Conservation (phyloP, 2,113 vertebrate species). For the Anguilla japonica region DNA sequence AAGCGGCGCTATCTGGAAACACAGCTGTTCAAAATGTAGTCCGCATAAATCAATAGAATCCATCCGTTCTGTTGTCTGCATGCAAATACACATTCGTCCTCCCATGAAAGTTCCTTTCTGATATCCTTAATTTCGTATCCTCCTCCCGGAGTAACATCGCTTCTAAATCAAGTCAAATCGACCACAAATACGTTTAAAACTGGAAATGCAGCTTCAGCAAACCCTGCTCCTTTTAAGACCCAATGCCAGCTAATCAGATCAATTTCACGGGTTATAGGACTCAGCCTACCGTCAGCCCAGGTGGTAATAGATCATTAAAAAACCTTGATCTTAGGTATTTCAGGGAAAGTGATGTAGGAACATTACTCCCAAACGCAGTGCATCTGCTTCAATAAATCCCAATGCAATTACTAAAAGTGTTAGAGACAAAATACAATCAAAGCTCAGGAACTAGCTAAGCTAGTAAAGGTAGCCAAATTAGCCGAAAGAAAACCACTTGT, state of each 20-base stretch:
- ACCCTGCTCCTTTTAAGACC: constrained; percentile 53
- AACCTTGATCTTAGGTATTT: constrained; percentile 57
- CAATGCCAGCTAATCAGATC: constrained; percentile 72
- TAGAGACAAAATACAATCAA: constrained; percentile 25
- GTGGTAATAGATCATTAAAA: constrained; percentile 66
- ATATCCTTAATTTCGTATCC: constrained; percentile 52
- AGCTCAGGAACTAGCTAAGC: not conserved
- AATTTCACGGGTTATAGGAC: constrained; percentile 70
- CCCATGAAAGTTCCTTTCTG: constrained; percentile 40
- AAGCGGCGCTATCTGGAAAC: constrained; percentile 42
- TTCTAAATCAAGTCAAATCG: constrained; percentile 49
- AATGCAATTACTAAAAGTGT: constrained; percentile 33
- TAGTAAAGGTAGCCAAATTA: constrained; percentile 5
- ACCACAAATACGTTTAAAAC: constrained; percentile 43
- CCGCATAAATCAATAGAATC: constrained; percentile 43
- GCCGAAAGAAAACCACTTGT: not conserved
- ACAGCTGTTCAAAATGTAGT: constrained; percentile 45
- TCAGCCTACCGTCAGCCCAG: constrained; percentile 53
- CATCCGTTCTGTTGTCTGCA: constrained; percentile 28
- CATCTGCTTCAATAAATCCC: constrained; percentile 28
- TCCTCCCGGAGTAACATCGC: constrained; percentile 35
- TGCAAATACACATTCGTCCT: constrained; percentile 38
- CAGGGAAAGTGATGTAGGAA: constrained; percentile 31
- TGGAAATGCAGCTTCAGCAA: constrained; percentile 56
- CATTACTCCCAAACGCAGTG: constrained; percentile 28